Evolutionary conservation across 2,113 vertebrate genomes (phyloP), one percentile per base, ranked within the genome.

Genomic region (Myrmecophaga tridactyla): DNA sequence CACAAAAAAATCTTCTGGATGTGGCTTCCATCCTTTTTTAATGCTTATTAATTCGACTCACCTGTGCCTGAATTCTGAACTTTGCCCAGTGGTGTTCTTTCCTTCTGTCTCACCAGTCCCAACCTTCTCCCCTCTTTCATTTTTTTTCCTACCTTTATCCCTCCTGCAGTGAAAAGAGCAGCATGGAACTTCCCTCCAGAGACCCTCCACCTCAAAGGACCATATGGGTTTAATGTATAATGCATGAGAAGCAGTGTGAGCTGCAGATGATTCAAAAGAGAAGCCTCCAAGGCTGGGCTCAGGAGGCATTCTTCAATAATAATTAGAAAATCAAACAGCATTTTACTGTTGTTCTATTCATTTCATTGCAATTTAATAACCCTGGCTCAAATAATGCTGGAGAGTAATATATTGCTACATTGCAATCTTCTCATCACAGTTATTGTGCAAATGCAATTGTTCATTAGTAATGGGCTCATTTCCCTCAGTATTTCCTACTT

Each of bases 171-270:
- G 90, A 96, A 97, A 97, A 97, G 89, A 96, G 78, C 95, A 97
- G 80, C 80, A 67, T 89, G 86, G 92, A 92, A 62, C 73, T 85
- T 95, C 75, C 76, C 98, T 96, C 96, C 18, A 60, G 97, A 97
- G 97, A 96, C 92, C 56, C 34, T 96, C 90, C 93, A 94, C 94
- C 96, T 96, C 97, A 94, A 92, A 93, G 25, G 83, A 95, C 97
- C 98, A 97, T 98, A 97, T 97, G 98, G 94, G 96, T 97, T 97
- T 98, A 98, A 98, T 98, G 98, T 98, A 97, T 98, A 98, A 98
- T 98, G 96, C 95, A 98, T 98, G 97, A 98, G 97, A 97, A 97
- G 34, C 97, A 84, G 84, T 53, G 10, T 91, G 97, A 96, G 88
- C 83, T 94, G 84, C 94, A 97, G 96, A 96, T 92, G 94, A 97